Percentiles rank a stretch among this genome's conserved stretches.
phyloP scores from a whole-genome alignment of 92 coral and sea anemone species.

The Palythoa caribaeorum region DNA sequence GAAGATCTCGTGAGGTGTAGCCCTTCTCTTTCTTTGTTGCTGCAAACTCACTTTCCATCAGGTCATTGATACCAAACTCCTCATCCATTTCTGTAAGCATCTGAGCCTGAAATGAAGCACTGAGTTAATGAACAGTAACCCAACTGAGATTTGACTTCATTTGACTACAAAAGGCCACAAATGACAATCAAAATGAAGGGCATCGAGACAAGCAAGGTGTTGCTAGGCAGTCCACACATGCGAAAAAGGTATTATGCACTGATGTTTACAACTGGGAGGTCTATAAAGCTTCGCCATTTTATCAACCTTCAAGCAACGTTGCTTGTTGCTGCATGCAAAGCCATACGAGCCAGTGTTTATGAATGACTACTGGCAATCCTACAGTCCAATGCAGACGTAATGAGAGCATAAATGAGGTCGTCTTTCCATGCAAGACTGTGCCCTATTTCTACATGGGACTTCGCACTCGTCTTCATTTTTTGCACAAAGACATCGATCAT shows the following conservation, averaged over 20 bases:
- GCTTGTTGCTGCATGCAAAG: conserved; percentile 38
- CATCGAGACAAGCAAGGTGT: background rate
- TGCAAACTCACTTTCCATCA: conserved; percentile 87
- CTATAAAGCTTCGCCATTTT: conserved; percentile 34
- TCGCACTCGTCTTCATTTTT: conserved; percentile 47
- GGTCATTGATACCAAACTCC: conserved; percentile 94
- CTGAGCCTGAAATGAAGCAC: conserved; percentile 69
- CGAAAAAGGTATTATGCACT: conserved; percentile 13
- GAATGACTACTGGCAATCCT: conserved; percentile 42
- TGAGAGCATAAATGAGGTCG: conserved; percentile 39
- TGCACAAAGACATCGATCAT: conserved; percentile 39
- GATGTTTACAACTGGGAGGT: conserved; percentile 50
- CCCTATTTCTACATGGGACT: conserved; percentile 49
- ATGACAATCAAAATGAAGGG: too few relatives aligned
- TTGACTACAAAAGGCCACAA: too few relatives aligned
- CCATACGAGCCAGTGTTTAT: conserved; percentile 49
- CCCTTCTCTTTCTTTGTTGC: conserved; percentile 47
- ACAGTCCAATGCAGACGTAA: conserved; percentile 42
- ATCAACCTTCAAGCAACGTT: conserved; percentile 44
- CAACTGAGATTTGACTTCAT: too few relatives aligned
- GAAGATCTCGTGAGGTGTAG: conserved; percentile 83
- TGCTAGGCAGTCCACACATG: conserved; percentile 25
- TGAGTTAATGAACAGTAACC: too few relatives aligned
- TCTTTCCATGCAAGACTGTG: conserved; percentile 52
- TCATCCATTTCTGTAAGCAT: conserved; percentile 98